Evolutionary conservation across 1,140 invertebrate species (phyloP).

Genomic region (Tetramorium alpestre): DNA sequence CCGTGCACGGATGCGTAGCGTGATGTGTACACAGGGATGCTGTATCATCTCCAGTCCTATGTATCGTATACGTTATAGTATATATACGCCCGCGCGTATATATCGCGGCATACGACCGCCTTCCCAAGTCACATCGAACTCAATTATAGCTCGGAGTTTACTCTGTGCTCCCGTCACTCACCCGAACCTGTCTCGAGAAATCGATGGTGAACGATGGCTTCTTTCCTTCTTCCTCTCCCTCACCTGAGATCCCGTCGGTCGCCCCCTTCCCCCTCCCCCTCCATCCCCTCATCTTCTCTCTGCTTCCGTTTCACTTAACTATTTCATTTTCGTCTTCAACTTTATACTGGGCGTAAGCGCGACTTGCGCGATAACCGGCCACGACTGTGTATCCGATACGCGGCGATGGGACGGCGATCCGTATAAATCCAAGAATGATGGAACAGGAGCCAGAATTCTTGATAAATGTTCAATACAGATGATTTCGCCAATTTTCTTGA

Average conservation of each 20-base stretch:
- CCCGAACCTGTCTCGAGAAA: slow-evolving; percentile 67
- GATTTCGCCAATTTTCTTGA: neutral
- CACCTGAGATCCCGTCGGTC: too few relatives aligned
- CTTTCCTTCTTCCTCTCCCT: slow-evolving; percentile 27
- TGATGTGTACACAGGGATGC: slow-evolving; percentile 15
- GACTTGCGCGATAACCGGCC: slow-evolving; percentile 8
- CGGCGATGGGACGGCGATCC: neutral
- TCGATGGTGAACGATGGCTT: slow-evolving; percentile 74
- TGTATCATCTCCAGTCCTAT: slow-evolving; percentile 27
- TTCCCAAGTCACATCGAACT: slow-evolving; percentile 70
- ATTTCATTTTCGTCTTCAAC: slow-evolving; percentile 44
- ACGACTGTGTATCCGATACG: slow-evolving; percentile 18
- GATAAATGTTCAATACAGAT: neutral
- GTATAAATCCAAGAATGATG: slow-evolving; percentile 38
- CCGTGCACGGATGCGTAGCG: slow-evolving; percentile 8
- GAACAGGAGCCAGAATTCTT: slow-evolving; percentile 1
- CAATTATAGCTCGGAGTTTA: slow-evolving; percentile 72
- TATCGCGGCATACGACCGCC: slow-evolving; percentile 47
- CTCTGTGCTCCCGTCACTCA: slow-evolving; percentile 67
- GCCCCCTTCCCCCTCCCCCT: too few relatives aligned
- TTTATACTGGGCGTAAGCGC: slow-evolving; percentile 27
- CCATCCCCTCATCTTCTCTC: too few relatives aligned
- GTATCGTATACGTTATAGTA: slow-evolving; percentile 31
- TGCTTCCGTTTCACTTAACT: slow-evolving; percentile 10
- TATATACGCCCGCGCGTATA: slow-evolving; percentile 7